Percentiles rank a stretch among this genome's conserved stretches.
Evolutionary conservation across 2,888 invertebrate genomes (phyloP).

Genomic region (Laothoe populi): DNA sequence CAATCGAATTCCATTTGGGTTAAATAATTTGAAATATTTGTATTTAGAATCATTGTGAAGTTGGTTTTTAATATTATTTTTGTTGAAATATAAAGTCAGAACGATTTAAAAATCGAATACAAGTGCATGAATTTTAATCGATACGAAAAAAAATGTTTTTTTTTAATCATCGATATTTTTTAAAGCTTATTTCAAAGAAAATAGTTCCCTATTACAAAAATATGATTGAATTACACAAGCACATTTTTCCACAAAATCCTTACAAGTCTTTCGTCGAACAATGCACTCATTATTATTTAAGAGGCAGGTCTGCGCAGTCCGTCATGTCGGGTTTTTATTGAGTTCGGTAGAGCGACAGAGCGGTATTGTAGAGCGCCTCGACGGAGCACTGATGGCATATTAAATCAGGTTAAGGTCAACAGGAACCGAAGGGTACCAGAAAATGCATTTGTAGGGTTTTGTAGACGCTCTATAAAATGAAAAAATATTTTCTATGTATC

Average conservation of each 20-base stretch:
- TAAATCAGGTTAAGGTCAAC: slow-evolving; percentile 83
- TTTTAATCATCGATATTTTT: too few species aligned
- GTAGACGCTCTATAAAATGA: too few species aligned
- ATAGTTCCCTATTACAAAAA: background rate
- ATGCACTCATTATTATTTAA: slow-evolving; percentile 82
- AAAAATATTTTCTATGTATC: too few species aligned
- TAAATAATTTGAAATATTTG: background rate
- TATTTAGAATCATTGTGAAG: background rate
- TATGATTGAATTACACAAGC: too few species aligned
- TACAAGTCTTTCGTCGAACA: slow-evolving; percentile 56
- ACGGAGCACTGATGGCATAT: slow-evolving; percentile 73
- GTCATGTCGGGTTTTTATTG: slow-evolving; percentile 71
- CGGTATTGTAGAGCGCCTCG: slow-evolving; percentile 34
- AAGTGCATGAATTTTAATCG: too few species aligned
- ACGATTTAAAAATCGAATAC: background rate
- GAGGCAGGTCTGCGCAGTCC: slow-evolving; percentile 66
- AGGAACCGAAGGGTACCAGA: slow-evolving; percentile 37
- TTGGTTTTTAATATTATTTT: background rate
- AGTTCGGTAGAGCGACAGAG: slow-evolving; percentile 38
- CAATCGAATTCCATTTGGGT: background rate
- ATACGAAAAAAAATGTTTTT: too few species aligned
- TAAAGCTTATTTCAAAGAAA: background rate
- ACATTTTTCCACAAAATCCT: slow-evolving; percentile 48
- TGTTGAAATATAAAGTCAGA: background rate
- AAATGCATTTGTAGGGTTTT: background rate